A percentile compares a stretch with the other conserved stretches of the same genome.
Evolutionary conservation across 2,113 vertebrate species (phyloP).

Genomic region (Pithys albifrons): DNA sequence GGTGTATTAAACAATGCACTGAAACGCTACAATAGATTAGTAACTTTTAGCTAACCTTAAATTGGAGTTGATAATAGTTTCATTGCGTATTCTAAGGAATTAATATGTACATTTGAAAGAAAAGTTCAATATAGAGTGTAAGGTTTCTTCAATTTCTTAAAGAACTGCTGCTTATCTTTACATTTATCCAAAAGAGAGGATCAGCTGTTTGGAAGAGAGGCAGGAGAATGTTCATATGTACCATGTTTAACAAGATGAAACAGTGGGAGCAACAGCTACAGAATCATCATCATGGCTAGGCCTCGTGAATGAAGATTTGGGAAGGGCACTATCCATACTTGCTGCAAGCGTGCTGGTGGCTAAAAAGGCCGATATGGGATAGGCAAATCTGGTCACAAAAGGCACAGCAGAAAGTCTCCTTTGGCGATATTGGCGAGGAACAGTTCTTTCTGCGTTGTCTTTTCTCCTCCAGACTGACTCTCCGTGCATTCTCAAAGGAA

Average conservation of each 20-base stretch:
- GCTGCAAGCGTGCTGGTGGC: too few relatives aligned
- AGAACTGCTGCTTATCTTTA: background rate
- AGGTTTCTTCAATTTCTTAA: background rate
- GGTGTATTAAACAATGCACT: background rate
- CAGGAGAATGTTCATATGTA: background rate
- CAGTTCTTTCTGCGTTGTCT: too few relatives aligned
- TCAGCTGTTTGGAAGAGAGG: background rate
- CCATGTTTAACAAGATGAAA: background rate
- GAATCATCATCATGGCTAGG: too few relatives aligned
- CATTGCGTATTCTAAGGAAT: background rate
- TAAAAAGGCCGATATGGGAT: too few relatives aligned
- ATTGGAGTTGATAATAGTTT: background rate
- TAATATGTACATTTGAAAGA: background rate
- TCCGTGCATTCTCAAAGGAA: too few relatives aligned
- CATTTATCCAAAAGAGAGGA: background rate
- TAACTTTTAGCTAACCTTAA: background rate
- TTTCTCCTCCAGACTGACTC: too few relatives aligned
- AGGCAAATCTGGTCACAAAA: too few relatives aligned
- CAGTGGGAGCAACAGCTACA: background rate
- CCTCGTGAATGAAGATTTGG: too few relatives aligned
- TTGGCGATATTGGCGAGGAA: too few relatives aligned
- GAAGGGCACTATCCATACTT: too few relatives aligned
- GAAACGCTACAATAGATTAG: background rate
- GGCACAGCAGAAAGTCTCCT: too few relatives aligned
- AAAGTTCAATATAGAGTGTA: background rate